Conservation (phyloP, 2,113 vertebrate species). For the Romanogobio albipinnatus region DNA sequence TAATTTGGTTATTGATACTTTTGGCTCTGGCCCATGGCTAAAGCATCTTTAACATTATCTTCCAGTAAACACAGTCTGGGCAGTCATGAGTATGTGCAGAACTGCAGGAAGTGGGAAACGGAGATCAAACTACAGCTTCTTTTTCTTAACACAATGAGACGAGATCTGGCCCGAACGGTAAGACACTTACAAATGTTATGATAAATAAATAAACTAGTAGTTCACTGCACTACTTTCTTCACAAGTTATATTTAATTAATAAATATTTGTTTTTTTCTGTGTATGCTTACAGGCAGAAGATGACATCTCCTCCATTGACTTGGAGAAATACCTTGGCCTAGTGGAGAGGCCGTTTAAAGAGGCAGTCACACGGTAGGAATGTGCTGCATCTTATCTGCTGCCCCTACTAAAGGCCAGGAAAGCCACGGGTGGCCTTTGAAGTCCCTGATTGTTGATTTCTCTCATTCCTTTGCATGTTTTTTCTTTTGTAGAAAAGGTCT, state of each 20-base stretch:
- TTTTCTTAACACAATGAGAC: conserved; percentile 79
- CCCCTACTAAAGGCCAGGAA: background rate
- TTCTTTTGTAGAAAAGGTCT: conserved; percentile 81
- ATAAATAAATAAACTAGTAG: background rate
- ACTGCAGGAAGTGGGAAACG: conserved; percentile 94
- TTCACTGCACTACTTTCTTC: background rate
- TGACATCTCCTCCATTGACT: conserved; percentile 80
- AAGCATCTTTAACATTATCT: conserved; percentile 21
- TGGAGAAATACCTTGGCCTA: conserved; percentile 84
- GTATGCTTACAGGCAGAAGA: conserved; percentile 83
- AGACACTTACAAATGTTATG: background rate
- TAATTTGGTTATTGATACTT: background rate
- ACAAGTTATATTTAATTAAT: background rate
- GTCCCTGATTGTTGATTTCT: conserved; percentile 16
- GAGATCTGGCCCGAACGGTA: conserved; percentile 88
- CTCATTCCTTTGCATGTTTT: conserved; percentile 21
- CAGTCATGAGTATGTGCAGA: conserved; percentile 98
- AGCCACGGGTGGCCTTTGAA: background rate
- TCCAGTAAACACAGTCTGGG: conserved; percentile 92
- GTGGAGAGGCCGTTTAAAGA: conserved; percentile 93
- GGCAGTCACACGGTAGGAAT: conserved; percentile 84
- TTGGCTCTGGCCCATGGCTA: background rate
- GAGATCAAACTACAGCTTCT: conserved; percentile 95
- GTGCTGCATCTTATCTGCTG: conserved; percentile 1
- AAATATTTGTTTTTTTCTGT: background rate